Base-by-base conservation (phyloP, 2,888 invertebrate species). In the Microchrysa polita region DNA sequence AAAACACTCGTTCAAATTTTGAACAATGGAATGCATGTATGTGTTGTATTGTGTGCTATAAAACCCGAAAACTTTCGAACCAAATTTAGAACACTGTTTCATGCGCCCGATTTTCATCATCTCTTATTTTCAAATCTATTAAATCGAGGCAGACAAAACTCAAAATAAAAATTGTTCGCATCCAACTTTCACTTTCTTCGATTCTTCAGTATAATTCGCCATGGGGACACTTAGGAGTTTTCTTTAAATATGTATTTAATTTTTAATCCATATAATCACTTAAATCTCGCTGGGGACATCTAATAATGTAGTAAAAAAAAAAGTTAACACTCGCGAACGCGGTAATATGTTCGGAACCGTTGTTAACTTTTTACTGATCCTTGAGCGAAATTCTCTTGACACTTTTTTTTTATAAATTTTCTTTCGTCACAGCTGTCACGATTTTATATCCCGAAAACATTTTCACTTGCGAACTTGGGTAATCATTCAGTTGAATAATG, bases 41-140 rank as follows among this genome's bases (percentile, higher is more conserved):
- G 27, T 34, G 55, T 55, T 63, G 63, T 63, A 18, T n/a, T 63
- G 27, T 63, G 27, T 40, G 63, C 40, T 42, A 20, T 63, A 14
- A 40, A 63, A 63, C 12, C 42, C 63, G 42, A 63, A 63, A 40
- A 63, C 63, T 63, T 63, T 63, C 44, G 42, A 63, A 63, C 63
- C 63, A 63, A 63, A 63, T 63, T 63, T 63, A 63, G 63, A 63
- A 63, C 63, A 63, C 63, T 63, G 63, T 42, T 63, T 63, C 63
- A 63, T 63, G 40, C 63, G 23, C 42, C 18, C 42, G 44, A 42
- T 63, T 63, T 63, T 63, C 16, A 42, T 5, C 23, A 34, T 34
- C 7, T 34, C n/a, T 34, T 34, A 34, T 34, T 34, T 34, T 34
- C 27, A 34, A 34, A 5, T 34, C 27, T 2, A 34, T 63, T 42